Base-by-base conservation (phyloP, 2,113 vertebrate genomes). In the Saguinus imperator region DNA sequence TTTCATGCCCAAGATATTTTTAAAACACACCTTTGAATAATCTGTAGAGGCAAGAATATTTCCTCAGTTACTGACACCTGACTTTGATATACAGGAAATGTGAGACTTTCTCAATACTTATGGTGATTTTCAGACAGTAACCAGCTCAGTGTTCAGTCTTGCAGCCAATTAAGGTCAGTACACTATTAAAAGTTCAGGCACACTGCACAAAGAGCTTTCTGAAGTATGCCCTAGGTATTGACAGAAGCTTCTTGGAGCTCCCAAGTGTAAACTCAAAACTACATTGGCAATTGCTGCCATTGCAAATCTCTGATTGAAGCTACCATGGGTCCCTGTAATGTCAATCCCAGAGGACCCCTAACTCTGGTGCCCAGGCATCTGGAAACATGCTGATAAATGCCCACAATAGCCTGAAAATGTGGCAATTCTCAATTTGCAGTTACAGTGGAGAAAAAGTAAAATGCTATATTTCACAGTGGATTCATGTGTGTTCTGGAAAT, bases 11-110 rank as follows among this genome's bases (percentile, higher is more conserved):
- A 23, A 81, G n/a, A 52, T 37, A 64, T 52, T 94, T 94, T 79
- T 66, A 72, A 58, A 90, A 16, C 6, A 14, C 8, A 5, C 1
- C 13, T 95, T 95, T 83, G 23, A 61, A 76, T 72, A 81, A 89
- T 14, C 0, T 66, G 7, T 68, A 90, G 80, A 92, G 52, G 55
- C 5, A 72, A 80, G 20, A 8, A 84, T 76, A 87, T 96, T 6
- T 48, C 27, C 68, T 89, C 32, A 73, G 20, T 72, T 72, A 55
- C 48, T 96, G 61, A 94, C 21, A 55, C 18, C 16, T 92, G n/a
- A 83, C 43, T 81, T 92, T 37, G 13, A 20, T 58, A 68, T 29
- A 93, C 75, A 86, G 57, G 29, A 92, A 58, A 84, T 75, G 76
- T 80, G 66, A 94, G 35, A n/a, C 5, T 58, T 94, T 50, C 23